Evolutionary conservation across 1,140 invertebrate species (phyloP).

Genomic region (Microplitis mediator): DNA sequence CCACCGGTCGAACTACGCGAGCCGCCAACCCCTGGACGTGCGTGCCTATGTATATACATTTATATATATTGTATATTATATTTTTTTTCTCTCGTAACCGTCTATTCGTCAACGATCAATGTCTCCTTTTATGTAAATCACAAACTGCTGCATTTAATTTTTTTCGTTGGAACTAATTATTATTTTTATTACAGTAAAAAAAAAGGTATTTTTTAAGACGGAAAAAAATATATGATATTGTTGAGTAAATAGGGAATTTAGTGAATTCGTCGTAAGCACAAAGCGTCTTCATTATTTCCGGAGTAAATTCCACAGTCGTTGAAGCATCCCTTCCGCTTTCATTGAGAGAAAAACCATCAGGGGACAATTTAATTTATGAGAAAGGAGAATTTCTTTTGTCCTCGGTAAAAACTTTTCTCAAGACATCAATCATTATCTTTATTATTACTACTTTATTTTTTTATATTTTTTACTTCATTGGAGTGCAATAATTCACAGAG

Average conservation of each 20-base stretch:
- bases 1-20: constrained; percentile 24
- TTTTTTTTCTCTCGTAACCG: constrained; percentile 14
- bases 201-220: background rate
- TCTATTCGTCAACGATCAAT: constrained; percentile 58
- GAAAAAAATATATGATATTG: background rate
- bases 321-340: constrained; percentile 2
- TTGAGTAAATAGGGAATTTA: background rate
- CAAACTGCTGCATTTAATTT: constrained; percentile 5
- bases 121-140: constrained; percentile 41
- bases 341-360: constrained; percentile 5
- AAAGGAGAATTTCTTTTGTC: constrained; percentile 3
- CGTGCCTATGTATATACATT: background rate
- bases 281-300: constrained; percentile 16
- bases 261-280: constrained; percentile 3
- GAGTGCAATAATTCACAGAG: background rate
- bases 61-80: no score
- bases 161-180: background rate
- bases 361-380: constrained; percentile 9
- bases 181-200: background rate
- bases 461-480: no score
- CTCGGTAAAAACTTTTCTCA: background rate
- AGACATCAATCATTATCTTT: background rate
- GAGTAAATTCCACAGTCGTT: constrained; percentile 20
- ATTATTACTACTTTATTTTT: background rate
- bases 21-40: constrained; percentile 35